A percentile compares a stretch with the other conserved stretches of the same genome.
Conservation (phyloP, 1,140 invertebrate species). For the Eurosta solidaginis region DNA sequence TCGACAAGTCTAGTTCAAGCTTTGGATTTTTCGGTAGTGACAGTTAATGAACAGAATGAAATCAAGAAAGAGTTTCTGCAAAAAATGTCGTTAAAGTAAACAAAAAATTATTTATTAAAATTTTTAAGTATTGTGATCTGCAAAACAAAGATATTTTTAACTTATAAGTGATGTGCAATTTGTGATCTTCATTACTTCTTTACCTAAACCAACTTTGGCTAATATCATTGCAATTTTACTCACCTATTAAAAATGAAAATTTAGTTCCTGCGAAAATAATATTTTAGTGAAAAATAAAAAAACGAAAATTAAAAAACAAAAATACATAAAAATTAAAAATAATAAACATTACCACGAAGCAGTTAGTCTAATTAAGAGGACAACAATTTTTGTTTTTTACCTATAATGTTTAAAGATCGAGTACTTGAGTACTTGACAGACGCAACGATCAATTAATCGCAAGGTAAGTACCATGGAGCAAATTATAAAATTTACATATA, state of each 20-base stretch:
- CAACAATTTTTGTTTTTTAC: neutral
- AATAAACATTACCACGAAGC: neutral
- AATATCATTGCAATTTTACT: neutral
- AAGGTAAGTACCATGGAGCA: neutral
- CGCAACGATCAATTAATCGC: neutral
- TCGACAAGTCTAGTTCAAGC: neutral
- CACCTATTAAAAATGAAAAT: neutral
- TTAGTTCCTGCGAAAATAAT: constrained; percentile 12
- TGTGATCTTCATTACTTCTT: constrained; percentile 16
- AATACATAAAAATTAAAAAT: neutral
- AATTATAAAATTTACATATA: neutral
- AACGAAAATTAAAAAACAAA: neutral
- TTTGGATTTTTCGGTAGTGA: neutral
- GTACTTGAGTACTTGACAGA: neutral
- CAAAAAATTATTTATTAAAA: neutral
- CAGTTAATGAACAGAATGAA: neutral
- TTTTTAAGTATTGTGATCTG: neutral
- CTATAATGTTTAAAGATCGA: constrained; percentile 14
- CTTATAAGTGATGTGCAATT: constrained; percentile 12
- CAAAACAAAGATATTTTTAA: neutral
- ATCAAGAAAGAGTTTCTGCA: neutral
- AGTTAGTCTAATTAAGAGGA: neutral
- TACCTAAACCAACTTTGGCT: neutral
- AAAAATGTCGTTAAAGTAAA: neutral
- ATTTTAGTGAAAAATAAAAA: neutral